A percentile compares a stretch with the other conserved stretches of the same genome.
phyloP scores from a whole-genome alignment of 2,888 invertebrate genomes.

The Eudasyphora cyanicolor region DNA sequence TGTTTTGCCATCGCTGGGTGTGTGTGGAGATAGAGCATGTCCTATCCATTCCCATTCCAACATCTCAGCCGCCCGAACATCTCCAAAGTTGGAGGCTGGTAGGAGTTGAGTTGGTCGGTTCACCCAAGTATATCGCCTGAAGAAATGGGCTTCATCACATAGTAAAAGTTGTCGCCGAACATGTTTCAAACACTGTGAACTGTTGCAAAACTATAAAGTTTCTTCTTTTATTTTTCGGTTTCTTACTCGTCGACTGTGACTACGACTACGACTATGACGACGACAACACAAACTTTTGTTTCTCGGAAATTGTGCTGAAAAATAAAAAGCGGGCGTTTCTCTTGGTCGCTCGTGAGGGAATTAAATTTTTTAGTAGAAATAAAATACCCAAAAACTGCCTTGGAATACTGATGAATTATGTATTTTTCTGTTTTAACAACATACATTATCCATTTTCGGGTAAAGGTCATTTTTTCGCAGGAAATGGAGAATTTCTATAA shows the following conservation, averaged over 20 bases:
- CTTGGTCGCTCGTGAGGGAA: not conserved
- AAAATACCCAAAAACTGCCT: not conserved
- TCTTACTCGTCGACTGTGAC: not conserved
- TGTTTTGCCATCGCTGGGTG: constrained; percentile 15
- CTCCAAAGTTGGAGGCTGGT: not conserved
- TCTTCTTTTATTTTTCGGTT: not conserved
- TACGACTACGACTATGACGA: too few species aligned
- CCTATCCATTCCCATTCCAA: constrained; percentile 7
- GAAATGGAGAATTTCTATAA: too few species aligned
- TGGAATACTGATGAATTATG: constrained; percentile 14
- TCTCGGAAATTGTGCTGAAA: constrained; percentile 1
- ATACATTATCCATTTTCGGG: not conserved
- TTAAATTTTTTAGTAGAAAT: not conserved
- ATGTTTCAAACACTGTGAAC: constrained; percentile 47
- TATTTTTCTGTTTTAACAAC: not conserved
- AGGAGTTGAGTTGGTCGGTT: not conserved
- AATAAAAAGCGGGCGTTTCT: constrained; percentile 34
- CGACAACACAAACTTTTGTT: not conserved
- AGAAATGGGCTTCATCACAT: constrained; percentile 54
- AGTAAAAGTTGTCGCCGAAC: constrained; percentile 56
- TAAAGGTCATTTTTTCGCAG: not conserved
- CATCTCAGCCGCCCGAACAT: not conserved
- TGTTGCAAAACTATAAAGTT: constrained; percentile 38
- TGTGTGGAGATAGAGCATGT: not conserved
- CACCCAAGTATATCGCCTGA: constrained; percentile 32